Evolutionary conservation across 2,888 invertebrate species (phyloP).

Genomic region (Adineta ricciae): DNA sequence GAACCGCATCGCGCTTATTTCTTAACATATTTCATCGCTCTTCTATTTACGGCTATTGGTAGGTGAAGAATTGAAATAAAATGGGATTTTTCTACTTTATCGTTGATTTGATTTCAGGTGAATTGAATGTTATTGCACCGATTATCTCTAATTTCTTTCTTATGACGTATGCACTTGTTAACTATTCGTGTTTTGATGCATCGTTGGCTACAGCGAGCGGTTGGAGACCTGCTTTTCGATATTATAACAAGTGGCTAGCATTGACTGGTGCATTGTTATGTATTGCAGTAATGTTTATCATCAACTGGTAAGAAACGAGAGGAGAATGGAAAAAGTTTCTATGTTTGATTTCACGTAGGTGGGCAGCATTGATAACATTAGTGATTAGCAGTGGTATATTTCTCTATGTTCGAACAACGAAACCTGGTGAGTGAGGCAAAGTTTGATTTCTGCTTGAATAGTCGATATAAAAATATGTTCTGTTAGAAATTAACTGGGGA

Average conservation of each 20-base stretch:
- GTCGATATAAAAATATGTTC: neutral
- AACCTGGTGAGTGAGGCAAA: neutral
- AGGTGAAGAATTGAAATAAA: neutral
- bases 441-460: neutral
- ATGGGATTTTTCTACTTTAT: neutral
- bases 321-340: neutral
- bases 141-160: constrained; percentile 50
- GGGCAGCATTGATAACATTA: neutral
- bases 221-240: constrained; percentile 50
- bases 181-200: constrained; percentile 51
- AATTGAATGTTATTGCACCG: constrained; percentile 48
- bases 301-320: constrained; percentile 70
- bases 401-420: constrained; percentile 71
- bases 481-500: constrained; percentile 60
- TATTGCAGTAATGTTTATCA: constrained; percentile 76
- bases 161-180: constrained; percentile 49
- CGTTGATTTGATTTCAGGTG: constrained; percentile 23
- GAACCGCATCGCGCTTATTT: constrained; percentile 75
- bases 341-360: neutral
- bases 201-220: constrained; percentile 48
- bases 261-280: constrained; percentile 49
- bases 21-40: constrained; percentile 75
- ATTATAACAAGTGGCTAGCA: constrained; percentile 48
- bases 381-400: neutral
- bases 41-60: constrained; percentile 74